Conservation (phyloP, 1,140 invertebrate genomes). For the Drosophila aff. region DNA sequence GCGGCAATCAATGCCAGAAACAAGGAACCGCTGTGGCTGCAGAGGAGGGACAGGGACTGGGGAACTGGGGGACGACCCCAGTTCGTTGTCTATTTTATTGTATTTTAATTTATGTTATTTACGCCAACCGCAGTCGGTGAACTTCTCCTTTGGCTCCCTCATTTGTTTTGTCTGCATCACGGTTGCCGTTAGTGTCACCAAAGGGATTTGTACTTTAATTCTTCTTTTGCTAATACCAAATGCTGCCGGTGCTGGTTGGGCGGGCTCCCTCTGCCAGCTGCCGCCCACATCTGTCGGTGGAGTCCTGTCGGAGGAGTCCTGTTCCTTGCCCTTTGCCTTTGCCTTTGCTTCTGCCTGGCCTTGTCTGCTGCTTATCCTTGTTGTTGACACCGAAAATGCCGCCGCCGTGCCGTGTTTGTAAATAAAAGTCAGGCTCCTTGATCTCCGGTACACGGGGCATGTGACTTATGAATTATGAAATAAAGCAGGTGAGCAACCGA, state of each 20-base stretch:
- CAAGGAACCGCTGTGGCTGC: constrained; percentile 16
- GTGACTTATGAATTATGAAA: constrained; percentile 41
- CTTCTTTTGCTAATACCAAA: constrained; percentile 64
- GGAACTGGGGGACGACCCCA: background rate
- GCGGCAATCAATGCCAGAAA: constrained; percentile 67
- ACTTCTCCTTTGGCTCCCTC: constrained; percentile 16
- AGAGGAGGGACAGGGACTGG: too few relatives aligned
- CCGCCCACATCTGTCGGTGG: constrained; percentile 14
- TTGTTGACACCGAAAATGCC: constrained; percentile 30
- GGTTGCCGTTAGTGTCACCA: constrained; percentile 56
- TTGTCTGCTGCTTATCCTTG: constrained; percentile 10
- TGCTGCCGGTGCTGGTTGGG: background rate
- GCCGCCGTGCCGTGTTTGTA: constrained; percentile 11
- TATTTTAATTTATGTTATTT: constrained; percentile 79
- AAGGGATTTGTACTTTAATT: constrained; percentile 78
- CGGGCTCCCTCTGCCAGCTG: background rate
- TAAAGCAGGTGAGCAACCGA: constrained; percentile 29
- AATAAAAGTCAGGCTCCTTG: constrained; percentile 17
- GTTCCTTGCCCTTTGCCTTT: constrained; percentile 1
- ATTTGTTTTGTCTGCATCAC: constrained; percentile 27
- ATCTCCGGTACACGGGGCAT: background rate
- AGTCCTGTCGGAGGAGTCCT: background rate
- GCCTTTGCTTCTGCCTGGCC: background rate
- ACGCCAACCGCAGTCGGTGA: constrained; percentile 61
- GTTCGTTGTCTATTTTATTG: constrained; percentile 80